phyloP scores from a whole-genome alignment of 2,113 vertebrate genomes.

The Parotia lawesii region DNA sequence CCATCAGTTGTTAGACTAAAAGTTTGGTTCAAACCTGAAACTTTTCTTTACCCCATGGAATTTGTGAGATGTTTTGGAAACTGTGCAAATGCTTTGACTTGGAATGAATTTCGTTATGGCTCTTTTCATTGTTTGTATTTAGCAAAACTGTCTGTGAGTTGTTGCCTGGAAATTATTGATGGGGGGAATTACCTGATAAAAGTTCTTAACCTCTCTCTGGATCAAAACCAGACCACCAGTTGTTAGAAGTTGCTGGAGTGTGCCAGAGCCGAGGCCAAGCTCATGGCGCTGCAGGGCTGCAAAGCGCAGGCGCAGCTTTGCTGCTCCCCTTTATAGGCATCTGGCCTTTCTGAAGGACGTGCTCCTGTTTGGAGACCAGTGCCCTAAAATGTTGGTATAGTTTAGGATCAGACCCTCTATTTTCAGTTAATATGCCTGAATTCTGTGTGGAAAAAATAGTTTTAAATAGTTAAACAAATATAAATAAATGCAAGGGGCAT shows the following conservation, averaged over 20 bases:
- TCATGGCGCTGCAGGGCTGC: rapidly evolving
- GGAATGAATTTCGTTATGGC: not conserved
- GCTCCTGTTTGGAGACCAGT: rapidly evolving
- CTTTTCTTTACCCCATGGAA: rapidly evolving
- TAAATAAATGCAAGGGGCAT: not conserved
- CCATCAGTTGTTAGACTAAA: not conserved
- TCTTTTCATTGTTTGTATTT: not conserved
- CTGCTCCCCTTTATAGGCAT: not conserved
- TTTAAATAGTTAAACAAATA: not conserved
- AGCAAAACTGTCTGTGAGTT: not conserved
- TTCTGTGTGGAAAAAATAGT: not conserved
- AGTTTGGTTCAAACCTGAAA: not conserved
- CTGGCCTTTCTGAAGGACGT: not conserved
- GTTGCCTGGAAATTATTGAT: not conserved
- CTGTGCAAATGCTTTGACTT: not conserved
- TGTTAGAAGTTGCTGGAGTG: not conserved
- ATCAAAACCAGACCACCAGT: not conserved
- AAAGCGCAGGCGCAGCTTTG: not conserved
- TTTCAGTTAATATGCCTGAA: not conserved
- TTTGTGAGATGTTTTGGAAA: not conserved
- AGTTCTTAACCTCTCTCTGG: not conserved
- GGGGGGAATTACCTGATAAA: not conserved
- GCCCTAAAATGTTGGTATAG: rapidly evolving
- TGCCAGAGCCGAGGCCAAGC: rapidly evolving
- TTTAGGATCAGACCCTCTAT: not conserved